A percentile compares a stretch with the other conserved stretches of the same genome.
phyloP scores from a whole-genome alignment of 2,113 vertebrate species.

The Procavia capensis region DNA sequence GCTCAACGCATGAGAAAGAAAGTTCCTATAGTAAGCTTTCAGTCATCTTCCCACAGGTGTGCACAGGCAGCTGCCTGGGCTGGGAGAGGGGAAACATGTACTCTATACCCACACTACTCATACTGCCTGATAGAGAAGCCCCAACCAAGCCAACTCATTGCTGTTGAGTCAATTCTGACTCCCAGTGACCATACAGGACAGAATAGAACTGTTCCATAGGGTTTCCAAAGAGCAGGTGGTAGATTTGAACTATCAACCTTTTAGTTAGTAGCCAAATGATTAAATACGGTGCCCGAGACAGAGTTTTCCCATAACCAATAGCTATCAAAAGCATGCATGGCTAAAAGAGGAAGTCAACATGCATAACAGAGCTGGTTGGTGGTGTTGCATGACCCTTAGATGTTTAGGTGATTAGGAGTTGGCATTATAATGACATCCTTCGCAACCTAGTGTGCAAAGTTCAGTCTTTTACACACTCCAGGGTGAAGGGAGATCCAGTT shows the following conservation, averaged over 20 bases:
- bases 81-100: not conserved
- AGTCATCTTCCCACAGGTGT: not conserved
- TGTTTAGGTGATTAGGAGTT: conserved; percentile 18
- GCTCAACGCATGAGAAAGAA: not conserved
- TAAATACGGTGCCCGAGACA: not conserved
- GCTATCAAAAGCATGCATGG: not conserved
- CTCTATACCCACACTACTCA: not conserved
- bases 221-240: no score
- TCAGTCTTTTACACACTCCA: conserved; percentile 51
- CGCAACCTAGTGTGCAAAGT: conserved; percentile 33
- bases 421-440: conserved; percentile 12
- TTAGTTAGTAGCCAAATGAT: no score
- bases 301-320: not conserved
- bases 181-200: no score
- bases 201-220: no score
- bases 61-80: not conserved
- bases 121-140: not conserved
- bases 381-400: not conserved
- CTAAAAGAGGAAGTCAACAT: not conserved
- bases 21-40: not conserved
- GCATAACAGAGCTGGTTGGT: not conserved
- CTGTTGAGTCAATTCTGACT: no score
- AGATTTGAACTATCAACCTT: no score
- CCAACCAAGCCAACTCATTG: no score
- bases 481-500: conserved; percentile 40